phyloP scores from a whole-genome alignment of 2,113 vertebrate genomes.

The Apaloderma vittatum region DNA sequence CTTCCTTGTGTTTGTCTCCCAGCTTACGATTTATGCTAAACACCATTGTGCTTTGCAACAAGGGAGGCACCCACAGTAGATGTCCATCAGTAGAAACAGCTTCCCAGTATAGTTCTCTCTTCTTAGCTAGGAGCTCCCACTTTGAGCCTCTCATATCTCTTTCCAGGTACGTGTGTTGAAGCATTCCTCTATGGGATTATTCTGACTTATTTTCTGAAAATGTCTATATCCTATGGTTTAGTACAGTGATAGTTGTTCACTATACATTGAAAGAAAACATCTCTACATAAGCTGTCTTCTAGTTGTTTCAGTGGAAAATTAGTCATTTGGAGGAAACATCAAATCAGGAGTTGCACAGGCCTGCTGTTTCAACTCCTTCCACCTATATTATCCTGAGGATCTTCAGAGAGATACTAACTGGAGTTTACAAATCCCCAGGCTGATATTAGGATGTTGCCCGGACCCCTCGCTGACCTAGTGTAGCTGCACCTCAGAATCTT shows the following conservation, averaged over 20 bases:
- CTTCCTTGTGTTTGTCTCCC: not conserved
- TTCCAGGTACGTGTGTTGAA: not conserved
- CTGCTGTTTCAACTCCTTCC: not conserved
- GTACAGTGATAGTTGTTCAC: not conserved
- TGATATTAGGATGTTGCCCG: not conserved
- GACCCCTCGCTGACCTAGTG: not conserved
- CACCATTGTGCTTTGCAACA: not conserved
- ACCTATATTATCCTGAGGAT: not conserved
- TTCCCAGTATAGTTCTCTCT: not conserved
- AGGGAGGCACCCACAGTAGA: not conserved
- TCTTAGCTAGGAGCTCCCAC: not conserved
- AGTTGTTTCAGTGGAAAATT: slow-evolving; percentile 1
- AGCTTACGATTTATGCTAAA: not conserved
- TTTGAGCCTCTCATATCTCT: not conserved
- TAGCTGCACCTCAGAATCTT: not conserved
- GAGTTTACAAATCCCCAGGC: not conserved
- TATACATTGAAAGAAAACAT: not conserved
- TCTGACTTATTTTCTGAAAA: not conserved
- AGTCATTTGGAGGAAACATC: slow-evolving; percentile 9
- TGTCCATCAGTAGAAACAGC: not conserved
- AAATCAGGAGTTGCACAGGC: not conserved
- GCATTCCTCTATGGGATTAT: not conserved
- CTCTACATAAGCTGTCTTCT: not conserved
- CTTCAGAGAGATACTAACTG: not conserved
- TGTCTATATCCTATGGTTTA: not conserved